These are phyloP conservation scores for Napeogenes sylphis DNA, from an alignment of 2,888 invertebrate species.

Conservation along the genomic window DNA sequence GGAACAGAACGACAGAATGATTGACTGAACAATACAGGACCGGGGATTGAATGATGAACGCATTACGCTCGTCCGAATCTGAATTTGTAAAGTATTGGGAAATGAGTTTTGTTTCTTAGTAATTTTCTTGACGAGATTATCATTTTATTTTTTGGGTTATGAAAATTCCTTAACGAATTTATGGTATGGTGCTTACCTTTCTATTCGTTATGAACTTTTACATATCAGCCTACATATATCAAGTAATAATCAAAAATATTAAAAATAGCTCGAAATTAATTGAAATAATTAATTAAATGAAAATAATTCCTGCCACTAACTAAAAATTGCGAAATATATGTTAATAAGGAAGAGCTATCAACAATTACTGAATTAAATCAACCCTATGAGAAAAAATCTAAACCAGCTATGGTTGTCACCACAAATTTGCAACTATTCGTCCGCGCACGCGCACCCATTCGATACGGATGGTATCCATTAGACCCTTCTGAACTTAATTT, in stretches of 20 bases:
- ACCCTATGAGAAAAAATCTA: slow-evolving; percentile 52
- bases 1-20: slow-evolving; percentile 62
- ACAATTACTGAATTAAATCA: slow-evolving; percentile 44
- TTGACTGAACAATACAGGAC: slow-evolving; percentile 56
- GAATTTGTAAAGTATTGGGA: background rate
- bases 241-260: too few relatives aligned
- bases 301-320: too few relatives aligned
- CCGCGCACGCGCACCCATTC: slow-evolving; percentile 51
- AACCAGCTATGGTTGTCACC: slow-evolving; percentile 57
- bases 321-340: slow-evolving; percentile 8
- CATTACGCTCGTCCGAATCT: slow-evolving; percentile 4
- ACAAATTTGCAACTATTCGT: slow-evolving; percentile 45
- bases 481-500: slow-evolving; percentile 32
- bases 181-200: too few relatives aligned
- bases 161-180: too few relatives aligned
- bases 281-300: too few relatives aligned
- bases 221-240: too few relatives aligned
- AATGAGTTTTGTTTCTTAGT: background rate
- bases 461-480: slow-evolving; percentile 45
- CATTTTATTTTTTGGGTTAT: too few relatives aligned
- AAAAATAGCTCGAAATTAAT: too few relatives aligned
- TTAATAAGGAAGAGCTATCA: slow-evolving; percentile 10
- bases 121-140: background rate
- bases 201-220: too few relatives aligned
- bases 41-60: slow-evolving; percentile 31